Percentiles rank a stretch among this genome's conserved stretches.
phyloP scores from a whole-genome alignment of 2,797 vertebrate genomes.

The Garrulus glandarius region DNA sequence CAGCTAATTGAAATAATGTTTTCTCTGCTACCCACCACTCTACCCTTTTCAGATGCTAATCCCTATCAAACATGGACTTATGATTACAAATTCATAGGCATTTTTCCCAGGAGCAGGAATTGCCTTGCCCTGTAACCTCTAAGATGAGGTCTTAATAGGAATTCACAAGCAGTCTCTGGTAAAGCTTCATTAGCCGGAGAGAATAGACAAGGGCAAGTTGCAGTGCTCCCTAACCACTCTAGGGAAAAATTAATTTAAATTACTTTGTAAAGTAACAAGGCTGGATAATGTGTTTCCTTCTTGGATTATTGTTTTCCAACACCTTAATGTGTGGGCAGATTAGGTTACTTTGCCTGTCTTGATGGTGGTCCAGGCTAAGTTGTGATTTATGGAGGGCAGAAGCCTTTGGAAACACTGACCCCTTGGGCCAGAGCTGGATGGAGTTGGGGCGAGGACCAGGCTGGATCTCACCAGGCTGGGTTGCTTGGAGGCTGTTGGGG shows the following conservation, averaged over 20 bases:
- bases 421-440: background rate
- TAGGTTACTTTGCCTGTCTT: conserved; percentile 42
- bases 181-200: conserved; percentile 74
- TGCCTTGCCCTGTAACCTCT: conserved; percentile 74
- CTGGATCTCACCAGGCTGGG: background rate
- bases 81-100: conserved; percentile 74
- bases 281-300: conserved; percentile 70
- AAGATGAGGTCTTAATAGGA: conserved; percentile 75
- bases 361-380: conserved; percentile 18
- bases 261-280: conserved; percentile 73
- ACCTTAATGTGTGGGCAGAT: conserved; percentile 65
- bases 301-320: conserved; percentile 71
- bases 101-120: conserved; percentile 76
- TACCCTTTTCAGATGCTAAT: conserved; percentile 74
- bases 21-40: conserved; percentile 47
- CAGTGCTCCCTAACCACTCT: conserved; percentile 67
- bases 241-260: conserved; percentile 78
- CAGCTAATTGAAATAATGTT: conserved; percentile 72
- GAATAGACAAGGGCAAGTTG: conserved; percentile 70
- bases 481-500: background rate
- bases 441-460: background rate
- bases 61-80: conserved; percentile 69
- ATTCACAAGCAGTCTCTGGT: conserved; percentile 60
- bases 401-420: background rate
- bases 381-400: background rate